Base-by-base conservation (phyloP, 2,888 invertebrate genomes). In the Drosophila cracens region DNA sequence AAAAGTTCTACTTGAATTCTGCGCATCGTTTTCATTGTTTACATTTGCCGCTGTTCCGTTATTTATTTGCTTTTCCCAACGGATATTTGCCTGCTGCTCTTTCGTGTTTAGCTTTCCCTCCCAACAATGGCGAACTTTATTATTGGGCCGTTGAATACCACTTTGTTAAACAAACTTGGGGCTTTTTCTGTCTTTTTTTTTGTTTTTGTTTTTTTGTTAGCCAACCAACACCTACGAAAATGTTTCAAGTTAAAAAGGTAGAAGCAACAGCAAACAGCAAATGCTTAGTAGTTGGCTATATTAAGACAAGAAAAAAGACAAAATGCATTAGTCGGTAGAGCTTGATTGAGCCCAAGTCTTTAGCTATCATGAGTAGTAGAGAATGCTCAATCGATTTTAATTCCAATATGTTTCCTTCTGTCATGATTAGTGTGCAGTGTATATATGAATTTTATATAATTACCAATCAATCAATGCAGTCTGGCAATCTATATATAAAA, bases 131-230 rank as follows among this genome's bases (percentile, higher is more conserved):
- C 83, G 46, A 36, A 76, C 56, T 78, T 82, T 76, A 86, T 88
- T 86, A 87, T 83, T 75, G 73, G 66, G 74, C 76, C 77, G 71
- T 51, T 79, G 75, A 88, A 86, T 77, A 76, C 62, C 83, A 89
- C 77, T 88, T 83, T 83, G 77, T 78, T 87, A 72, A 90, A 81
- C 89, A 90, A 88, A 88, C 79, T 73, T 59, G 59, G 74, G 54
- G 71, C 49, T 76, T 71, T 62, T 54, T 54, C 11, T 33, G 33
- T 46, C 13, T 7, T 38, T n/a, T 43, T 38, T 21, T 5, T n/a
- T 11, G 2, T 11, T 43, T n/a, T n/a, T 2, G 5, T 21, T 5
- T 10, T 40, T 11, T 46, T 46, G 25, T 46, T 46, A 16, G 54
- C 59, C 56, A 72, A 56, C 62, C 62, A 66, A 40, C 66, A 40